phyloP scores from a whole-genome alignment of 2,797 vertebrate genomes.

The Potorous gilbertii region DNA sequence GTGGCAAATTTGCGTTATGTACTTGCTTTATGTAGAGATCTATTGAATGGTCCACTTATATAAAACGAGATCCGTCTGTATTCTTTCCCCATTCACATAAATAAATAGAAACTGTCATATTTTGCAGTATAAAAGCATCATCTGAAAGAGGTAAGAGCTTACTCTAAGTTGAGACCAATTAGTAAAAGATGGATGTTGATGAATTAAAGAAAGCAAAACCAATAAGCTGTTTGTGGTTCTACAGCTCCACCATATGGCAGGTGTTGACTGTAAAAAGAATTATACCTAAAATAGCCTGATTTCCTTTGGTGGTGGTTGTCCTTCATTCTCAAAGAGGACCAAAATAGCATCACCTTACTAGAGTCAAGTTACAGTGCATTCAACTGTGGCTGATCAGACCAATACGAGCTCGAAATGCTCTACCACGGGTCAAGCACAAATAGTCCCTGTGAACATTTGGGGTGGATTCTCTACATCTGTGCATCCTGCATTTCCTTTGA shows the following conservation, averaged over 20 bases:
- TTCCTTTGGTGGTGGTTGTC: background rate
- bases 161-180: background rate
- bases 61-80: background rate
- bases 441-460: too few relatives aligned
- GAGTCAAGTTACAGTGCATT: too few relatives aligned
- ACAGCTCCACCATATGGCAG: slow-evolving; percentile 23
- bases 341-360: too few relatives aligned
- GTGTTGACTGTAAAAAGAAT: slow-evolving; percentile 23
- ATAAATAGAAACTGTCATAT: background rate
- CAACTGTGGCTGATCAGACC: too few relatives aligned
- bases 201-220: background rate
- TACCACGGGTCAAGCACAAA: too few relatives aligned
- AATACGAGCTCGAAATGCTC: too few relatives aligned
- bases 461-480: too few relatives aligned
- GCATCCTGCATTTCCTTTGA: too few relatives aligned
- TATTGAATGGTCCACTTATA: background rate
- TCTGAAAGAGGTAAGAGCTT: background rate
- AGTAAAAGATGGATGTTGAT: accelerated
- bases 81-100: background rate
- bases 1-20: background rate
- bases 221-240: background rate
- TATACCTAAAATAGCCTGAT: background rate
- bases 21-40: background rate
- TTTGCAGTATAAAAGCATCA: background rate
- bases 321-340: too few relatives aligned